Evolutionary conservation across 2,113 vertebrate genomes (phyloP).

Genomic region (Cebus imitator): DNA sequence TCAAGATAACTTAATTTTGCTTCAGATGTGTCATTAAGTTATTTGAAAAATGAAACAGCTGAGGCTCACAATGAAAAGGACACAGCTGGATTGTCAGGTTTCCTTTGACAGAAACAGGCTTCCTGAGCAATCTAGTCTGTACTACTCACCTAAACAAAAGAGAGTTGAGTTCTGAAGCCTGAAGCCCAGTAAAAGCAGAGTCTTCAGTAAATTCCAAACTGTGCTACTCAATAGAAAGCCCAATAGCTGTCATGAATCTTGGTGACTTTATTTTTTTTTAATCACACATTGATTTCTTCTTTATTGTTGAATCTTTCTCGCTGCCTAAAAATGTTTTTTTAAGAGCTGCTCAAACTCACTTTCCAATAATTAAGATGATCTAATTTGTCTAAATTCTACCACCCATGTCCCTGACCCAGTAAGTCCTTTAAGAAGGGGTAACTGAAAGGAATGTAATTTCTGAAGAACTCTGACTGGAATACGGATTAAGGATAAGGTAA

Average conservation of each 20-base stretch:
- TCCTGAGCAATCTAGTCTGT: neutral
- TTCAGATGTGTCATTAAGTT: neutral
- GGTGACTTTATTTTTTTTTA: conserved; percentile 50
- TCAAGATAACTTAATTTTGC: conserved; percentile 33
- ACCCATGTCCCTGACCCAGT: neutral
- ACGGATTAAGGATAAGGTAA: conserved; percentile 68
- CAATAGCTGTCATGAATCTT: conserved; percentile 38
- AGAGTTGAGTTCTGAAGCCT: neutral
- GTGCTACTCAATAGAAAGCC: conserved; percentile 49
- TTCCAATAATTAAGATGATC: neutral
- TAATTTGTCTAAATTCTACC: conserved; percentile 17
- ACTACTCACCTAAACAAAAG: neutral
- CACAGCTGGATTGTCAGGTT: neutral
- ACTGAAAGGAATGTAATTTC: conserved; percentile 63
- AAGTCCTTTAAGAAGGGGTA: conserved; percentile 56
- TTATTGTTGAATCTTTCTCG: conserved; percentile 58
- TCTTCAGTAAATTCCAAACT: neutral
- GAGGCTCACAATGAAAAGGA: neutral
- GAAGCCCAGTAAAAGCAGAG: neutral
- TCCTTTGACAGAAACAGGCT: neutral
- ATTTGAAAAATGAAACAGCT: neutral
- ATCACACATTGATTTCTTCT: conserved; percentile 54
- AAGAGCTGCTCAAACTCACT: neutral
- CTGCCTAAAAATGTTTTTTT: conserved; percentile 34
- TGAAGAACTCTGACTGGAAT: conserved; percentile 63